These are phyloP conservation scores for Parascotia fuliginaria DNA, from an alignment of 2,888 invertebrate genomes.

Conservation along the genomic window DNA sequence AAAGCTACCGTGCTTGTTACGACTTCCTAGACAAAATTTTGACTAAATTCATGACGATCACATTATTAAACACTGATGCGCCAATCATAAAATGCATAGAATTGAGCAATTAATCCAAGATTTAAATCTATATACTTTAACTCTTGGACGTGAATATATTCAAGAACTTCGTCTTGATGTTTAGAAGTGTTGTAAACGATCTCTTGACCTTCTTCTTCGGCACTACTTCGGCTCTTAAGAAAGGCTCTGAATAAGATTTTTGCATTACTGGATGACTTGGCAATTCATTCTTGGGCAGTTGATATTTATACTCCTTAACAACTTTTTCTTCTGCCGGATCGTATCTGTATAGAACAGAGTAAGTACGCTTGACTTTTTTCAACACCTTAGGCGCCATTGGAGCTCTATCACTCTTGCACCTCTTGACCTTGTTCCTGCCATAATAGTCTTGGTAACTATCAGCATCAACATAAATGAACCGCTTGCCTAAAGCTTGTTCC, in stretches of 20 bases:
- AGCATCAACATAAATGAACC: conserved; percentile 75
- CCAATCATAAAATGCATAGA: conserved; percentile 73
- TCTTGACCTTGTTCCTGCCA: conserved; percentile 77
- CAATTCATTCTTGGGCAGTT: conserved; percentile 62
- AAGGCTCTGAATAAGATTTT: conserved; percentile 75
- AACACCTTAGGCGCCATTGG: conserved; percentile 62
- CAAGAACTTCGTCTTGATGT: conserved; percentile 78
- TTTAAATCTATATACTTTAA: conserved; percentile 51
- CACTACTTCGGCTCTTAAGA: conserved; percentile 65
- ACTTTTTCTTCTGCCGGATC: conserved; percentile 78
- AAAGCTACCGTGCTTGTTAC: no score
- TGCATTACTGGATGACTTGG: conserved; percentile 54
- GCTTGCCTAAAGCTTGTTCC: conserved; percentile 78
- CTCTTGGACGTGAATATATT: conserved; percentile 78
- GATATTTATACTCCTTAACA: conserved; percentile 80
- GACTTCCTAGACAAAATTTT: conserved; percentile 35
- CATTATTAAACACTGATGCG: conserved; percentile 41
- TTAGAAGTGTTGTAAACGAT: conserved; percentile 76
- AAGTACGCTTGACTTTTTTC: conserved; percentile 79
- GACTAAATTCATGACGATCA: conserved; percentile 53
- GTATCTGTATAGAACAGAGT: conserved; percentile 79
- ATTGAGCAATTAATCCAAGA: conserved; percentile 75
- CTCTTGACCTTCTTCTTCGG: conserved; percentile 80
- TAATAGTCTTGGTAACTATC: conserved; percentile 77
- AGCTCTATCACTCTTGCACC: conserved; percentile 78